Conservation (phyloP, 2,888 invertebrate species). For the Aleiodes testaceus region DNA sequence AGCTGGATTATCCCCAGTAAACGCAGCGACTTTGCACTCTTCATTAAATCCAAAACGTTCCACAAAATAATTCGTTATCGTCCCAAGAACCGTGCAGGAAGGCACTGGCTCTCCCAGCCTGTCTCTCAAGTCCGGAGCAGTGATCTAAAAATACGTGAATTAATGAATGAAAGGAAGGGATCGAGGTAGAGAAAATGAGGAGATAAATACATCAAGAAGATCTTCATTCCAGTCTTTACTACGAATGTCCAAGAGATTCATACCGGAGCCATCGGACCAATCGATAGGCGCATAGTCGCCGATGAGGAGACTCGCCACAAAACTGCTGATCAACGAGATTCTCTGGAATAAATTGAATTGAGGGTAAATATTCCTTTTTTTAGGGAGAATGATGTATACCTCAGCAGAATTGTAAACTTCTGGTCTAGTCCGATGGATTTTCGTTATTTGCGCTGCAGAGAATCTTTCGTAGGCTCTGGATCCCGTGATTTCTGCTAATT, state of each 20-base stretch:
- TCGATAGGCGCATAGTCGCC: conserved; percentile 94
- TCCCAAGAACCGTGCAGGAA: conserved; percentile 81
- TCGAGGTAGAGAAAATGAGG: conserved; percentile 12
- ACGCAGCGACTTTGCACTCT: conserved; percentile 87
- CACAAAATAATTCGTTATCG: conserved; percentile 86
- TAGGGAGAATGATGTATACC: conserved; percentile 69
- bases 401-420: conserved; percentile 85
- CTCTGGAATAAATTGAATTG: conserved; percentile 75
- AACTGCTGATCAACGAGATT: conserved; percentile 95
- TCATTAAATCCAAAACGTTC: conserved; percentile 88
- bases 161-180: too few species aligned
- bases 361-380: not conserved
- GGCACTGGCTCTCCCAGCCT: conserved; percentile 86
- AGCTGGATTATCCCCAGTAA: conserved; percentile 97
- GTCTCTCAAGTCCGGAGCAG: conserved; percentile 82
- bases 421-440: conserved; percentile 83
- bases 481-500: conserved; percentile 86
- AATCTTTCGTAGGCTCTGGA: conserved; percentile 92
- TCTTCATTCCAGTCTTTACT: conserved; percentile 84
- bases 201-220: conserved; percentile 79
- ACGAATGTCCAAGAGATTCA: conserved; percentile 93
- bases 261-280: conserved; percentile 94
- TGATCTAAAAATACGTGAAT: conserved; percentile 75
- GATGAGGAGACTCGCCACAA: conserved; percentile 89
- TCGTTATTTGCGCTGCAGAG: conserved; percentile 95